Percentiles rank a stretch among this genome's conserved stretches.
Evolutionary conservation across 2,797 vertebrate species (phyloP).

Genomic region (Microctenopoma lineatum): DNA sequence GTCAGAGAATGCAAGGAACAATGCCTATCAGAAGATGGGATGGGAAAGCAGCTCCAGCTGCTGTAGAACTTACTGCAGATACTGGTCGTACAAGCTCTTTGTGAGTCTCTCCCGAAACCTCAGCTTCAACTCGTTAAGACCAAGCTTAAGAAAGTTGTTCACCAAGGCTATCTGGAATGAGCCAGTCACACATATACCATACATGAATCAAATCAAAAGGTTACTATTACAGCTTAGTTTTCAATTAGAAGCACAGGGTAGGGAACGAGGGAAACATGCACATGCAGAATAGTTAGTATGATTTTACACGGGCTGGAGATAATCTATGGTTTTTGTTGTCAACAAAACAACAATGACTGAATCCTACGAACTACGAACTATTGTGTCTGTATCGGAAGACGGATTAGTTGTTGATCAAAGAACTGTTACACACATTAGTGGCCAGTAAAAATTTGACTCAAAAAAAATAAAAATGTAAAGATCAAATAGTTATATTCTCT

Average conservation of each 20-base stretch:
- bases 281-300: neutral
- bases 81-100: conserved; percentile 93
- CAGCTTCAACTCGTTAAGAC: conserved; percentile 94
- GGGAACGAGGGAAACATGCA: conserved; percentile 5
- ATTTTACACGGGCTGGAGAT: conserved; percentile 1
- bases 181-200: conserved; percentile 21
- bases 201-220: neutral
- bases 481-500: too few relatives aligned
- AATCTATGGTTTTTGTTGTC: conserved; percentile 2
- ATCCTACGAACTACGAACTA: too few relatives aligned
- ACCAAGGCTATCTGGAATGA: conserved; percentile 92
- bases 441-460: too few relatives aligned
- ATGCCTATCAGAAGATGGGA: neutral
- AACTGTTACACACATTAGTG: too few relatives aligned
- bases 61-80: conserved; percentile 90
- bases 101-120: conserved; percentile 94
- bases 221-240: neutral
- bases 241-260: neutral
- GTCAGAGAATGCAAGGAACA: neutral
- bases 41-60: neutral
- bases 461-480: too few relatives aligned
- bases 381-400: too few relatives aligned
- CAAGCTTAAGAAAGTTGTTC: conserved; percentile 97
- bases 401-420: too few relatives aligned
- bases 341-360: neutral